Evolutionary conservation across 2,888 invertebrate genomes (phyloP), one percentile per base, ranked within the genome.

Genomic region (Megalurothrips usitatus): DNA sequence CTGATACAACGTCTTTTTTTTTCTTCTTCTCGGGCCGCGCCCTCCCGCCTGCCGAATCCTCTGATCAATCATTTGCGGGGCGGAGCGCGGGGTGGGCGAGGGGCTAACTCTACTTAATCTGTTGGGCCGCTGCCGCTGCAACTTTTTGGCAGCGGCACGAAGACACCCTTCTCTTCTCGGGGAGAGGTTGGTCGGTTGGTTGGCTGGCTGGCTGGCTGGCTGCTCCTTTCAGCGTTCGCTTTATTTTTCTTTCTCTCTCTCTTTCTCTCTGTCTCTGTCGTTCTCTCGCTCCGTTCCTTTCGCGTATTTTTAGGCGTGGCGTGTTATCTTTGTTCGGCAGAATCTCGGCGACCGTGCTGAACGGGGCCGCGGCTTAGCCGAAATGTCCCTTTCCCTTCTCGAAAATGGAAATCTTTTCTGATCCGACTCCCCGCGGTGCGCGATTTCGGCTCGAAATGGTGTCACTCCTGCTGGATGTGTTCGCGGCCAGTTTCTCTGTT

Each of bases 21-120:
- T n/a, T n/a, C n/a, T n/a, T n/a, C n/a, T n/a, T n/a, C n/a, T n/a
- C 23, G 26, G 12, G 23, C 68, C 26, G 11, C 26, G 11, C 68
- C 12, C 10, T 10, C 23, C 26, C 26, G 10, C 26, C 12, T 8
- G 23, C 10, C 68, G 34, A 43, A 43, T 43, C 14, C 58, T 58
- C 58, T 58, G 68, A 75, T 75, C 68, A 75, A 75, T 75, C 68
- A 75, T 75, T n/a, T 2, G 34, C 2, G 34, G 34, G 34, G 6
- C 3, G 34, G 34, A 43, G 34, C 3, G 34, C 2, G 34, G 34
- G 34, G 34, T 4, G 34, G 34, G 34, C 2, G 6, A 43, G 34
- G 58, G 58, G 14, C 68, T 75, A 75, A 75, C 68, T 75, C 68
- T 75, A 75, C 26, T 75, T 75, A 75, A 75, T 75, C 68, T 75